Evolutionary conservation across 2,888 invertebrate species (phyloP).

Genomic region (Sphecodes monilicornis): DNA sequence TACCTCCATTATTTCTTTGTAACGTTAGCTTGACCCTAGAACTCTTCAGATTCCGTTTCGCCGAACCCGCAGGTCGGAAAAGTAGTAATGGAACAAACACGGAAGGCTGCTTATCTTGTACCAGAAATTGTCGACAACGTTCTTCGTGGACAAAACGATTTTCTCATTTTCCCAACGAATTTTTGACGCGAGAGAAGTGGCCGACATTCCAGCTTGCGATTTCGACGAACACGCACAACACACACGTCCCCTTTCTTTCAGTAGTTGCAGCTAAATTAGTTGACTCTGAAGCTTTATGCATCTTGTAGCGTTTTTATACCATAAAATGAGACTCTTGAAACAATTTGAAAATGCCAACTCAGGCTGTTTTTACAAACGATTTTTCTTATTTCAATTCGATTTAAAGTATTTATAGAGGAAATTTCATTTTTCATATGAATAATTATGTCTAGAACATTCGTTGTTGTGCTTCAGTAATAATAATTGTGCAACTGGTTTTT

Average conservation of each 20-base stretch:
- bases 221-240: slow-evolving; percentile 10
- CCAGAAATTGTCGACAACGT: background rate
- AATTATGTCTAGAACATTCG: too few species aligned
- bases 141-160: background rate
- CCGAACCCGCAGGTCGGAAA: background rate
- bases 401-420: background rate
- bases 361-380: background rate
- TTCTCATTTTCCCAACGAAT: background rate
- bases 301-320: background rate
- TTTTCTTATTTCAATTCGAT: background rate
- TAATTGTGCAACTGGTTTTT: background rate
- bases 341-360: background rate
- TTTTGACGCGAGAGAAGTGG: slow-evolving; percentile 3
- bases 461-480: too few species aligned
- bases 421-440: background rate
- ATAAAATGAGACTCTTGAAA: background rate
- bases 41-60: slow-evolving; percentile 9
- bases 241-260: slow-evolving; percentile 12
- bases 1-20: slow-evolving; percentile 5
- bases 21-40: slow-evolving; percentile 1
- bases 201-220: background rate
- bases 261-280: slow-evolving; percentile 10
- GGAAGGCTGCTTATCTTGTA: background rate
- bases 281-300: background rate
- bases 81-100: background rate